These are phyloP conservation scores for Microhierax caerulescens DNA, from an alignment of 2,797 vertebrate species.

Conservation along the genomic window DNA sequence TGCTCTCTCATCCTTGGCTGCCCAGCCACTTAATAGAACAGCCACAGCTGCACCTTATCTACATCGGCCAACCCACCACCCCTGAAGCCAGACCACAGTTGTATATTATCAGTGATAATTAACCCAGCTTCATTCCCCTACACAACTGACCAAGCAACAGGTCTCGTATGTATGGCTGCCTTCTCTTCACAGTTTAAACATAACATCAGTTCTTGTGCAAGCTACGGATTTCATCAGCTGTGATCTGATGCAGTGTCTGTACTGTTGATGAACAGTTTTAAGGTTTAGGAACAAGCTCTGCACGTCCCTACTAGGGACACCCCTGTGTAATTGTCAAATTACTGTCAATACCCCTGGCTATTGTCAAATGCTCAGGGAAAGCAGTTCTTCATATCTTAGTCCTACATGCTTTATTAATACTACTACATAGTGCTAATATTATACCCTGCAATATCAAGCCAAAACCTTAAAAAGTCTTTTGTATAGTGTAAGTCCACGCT, in stretches of 20 bases:
- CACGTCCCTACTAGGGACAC: not conserved
- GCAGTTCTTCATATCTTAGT: not conserved
- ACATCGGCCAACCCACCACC: too few species aligned
- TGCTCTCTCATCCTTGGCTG: too few species aligned
- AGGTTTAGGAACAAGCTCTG: not conserved
- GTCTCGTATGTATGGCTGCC: not conserved
- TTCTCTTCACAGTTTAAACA: not conserved
- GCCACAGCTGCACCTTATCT: too few species aligned
- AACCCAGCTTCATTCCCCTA: too few species aligned
- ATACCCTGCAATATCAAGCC: not conserved
- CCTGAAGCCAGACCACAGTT: too few species aligned
- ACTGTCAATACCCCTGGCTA: too few species aligned
- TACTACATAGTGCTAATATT: not conserved
- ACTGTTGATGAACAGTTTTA: not conserved
- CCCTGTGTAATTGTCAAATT: too few species aligned
- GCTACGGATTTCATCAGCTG: slow-evolving; percentile 2
- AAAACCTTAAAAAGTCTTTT: not conserved
- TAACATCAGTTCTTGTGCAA: not conserved
- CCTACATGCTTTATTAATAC: not conserved
- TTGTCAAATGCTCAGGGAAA: not conserved
- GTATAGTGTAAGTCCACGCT: not conserved
- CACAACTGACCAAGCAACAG: not conserved
- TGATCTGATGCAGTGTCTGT: not conserved
- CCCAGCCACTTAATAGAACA: too few species aligned
- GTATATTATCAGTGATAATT: too few species aligned